A percentile compares a stretch with the other conserved stretches of the same genome.
Evolutionary conservation across 2,888 invertebrate genomes (phyloP).

Genomic region (Tuta absoluta): DNA sequence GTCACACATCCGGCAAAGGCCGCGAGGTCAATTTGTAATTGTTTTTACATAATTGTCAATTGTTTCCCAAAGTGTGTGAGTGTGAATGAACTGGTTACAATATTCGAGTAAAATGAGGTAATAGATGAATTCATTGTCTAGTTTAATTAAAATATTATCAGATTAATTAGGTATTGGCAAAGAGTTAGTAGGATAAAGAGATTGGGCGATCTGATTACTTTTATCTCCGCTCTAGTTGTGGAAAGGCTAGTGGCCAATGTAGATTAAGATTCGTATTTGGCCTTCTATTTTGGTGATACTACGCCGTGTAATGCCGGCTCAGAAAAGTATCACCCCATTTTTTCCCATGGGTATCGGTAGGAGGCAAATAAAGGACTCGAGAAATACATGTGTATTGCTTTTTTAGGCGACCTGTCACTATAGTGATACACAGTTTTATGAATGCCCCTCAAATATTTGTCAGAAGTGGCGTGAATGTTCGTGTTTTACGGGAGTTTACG

Average conservation of each 20-base stretch:
- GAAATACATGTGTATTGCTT: too few species aligned
- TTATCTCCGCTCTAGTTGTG: conserved; percentile 2
- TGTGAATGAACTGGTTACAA: conserved; percentile 66
- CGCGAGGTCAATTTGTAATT: conserved; percentile 73
- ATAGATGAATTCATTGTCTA: conserved; percentile 14
- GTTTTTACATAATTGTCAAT: conserved; percentile 73
- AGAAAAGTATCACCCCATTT: too few species aligned
- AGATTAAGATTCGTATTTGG: not conserved
- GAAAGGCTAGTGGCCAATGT: conserved; percentile 12
- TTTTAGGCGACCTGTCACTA: too few species aligned
- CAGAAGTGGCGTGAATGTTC: too few species aligned
- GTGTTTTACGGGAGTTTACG: too few species aligned
- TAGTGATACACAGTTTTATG: too few species aligned
- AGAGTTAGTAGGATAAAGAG: conserved; percentile 15
- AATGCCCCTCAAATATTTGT: too few species aligned
- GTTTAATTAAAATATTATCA: conserved; percentile 19
- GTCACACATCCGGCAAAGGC: conserved; percentile 59
- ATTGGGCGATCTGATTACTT: conserved; percentile 13
- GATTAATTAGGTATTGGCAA: conserved; percentile 16
- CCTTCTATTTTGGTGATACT: not conserved
- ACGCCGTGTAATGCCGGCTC: too few species aligned
- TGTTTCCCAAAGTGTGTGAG: conserved; percentile 59
- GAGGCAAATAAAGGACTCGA: too few species aligned
- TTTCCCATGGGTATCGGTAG: too few species aligned
- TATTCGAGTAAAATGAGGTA: conserved; percentile 25